Base-by-base conservation (phyloP, 2,113 vertebrate genomes). In the Stegastes partitus region DNA sequence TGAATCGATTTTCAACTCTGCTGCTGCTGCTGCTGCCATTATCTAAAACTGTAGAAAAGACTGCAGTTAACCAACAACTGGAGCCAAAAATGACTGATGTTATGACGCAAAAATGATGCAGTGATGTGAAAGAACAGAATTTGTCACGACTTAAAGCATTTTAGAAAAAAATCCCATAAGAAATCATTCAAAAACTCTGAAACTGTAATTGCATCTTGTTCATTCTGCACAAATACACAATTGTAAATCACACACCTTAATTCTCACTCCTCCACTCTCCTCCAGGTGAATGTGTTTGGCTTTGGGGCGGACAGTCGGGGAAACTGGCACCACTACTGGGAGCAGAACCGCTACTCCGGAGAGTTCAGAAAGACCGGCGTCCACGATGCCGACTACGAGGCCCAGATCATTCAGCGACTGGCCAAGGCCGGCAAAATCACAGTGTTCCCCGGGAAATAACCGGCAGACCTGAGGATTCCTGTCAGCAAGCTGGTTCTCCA, bases 321-420 rank as follows among this genome's bases (percentile, higher is more conserved):
- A 23, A 98, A 98, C 94, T 99, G 98, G 98, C 98, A 99, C 91
- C 98, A 99, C 92, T 99, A 99, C 93, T 99, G 98, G 98, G 98
- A 99, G 89, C 97, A 99, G 88, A 99, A 99, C 92, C 96, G 97
- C 74, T 99, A 99, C 1, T 97, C 97, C 0, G 98, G 98, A 26
- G 98, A 99, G 91, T 99, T 99, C 93, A 93, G 97, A 51, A 99
- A 99, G 92, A 99, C 98, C 0, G 97, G 98, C 0, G 98, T 99
- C 73, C 98, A 99, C 0, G 97, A 99, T 0, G 98, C 97, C 0
- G 98, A 99, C 92, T 99, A 95, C 0, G 98, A 99, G 90, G 98
- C 98, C 1, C 96, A 97, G 93, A 96, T 99, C 91, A 97, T 99
- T 2, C 94, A 97, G 83, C 94, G 93, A 74, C 94, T 99, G 83